phyloP scores from a whole-genome alignment of 1,140 invertebrate genomes.

The Penaeus japonicus region DNA sequence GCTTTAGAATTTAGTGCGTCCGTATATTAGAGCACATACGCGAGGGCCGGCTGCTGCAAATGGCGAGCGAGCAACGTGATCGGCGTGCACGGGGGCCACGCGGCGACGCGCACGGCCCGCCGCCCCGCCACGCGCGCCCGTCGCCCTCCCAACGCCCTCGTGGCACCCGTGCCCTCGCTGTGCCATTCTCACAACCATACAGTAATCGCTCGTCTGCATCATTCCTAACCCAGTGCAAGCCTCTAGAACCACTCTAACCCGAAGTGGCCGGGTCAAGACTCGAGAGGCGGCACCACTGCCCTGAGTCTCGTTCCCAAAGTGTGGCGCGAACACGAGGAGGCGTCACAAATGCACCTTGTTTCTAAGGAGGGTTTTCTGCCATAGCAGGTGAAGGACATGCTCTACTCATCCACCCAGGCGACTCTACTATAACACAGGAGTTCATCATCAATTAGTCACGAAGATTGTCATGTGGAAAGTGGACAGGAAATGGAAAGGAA shows the following conservation, averaged over 20 bases:
- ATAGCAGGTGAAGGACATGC: slow-evolving; percentile 13
- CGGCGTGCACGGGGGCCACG: slow-evolving; percentile 36
- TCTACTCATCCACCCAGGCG: not conserved
- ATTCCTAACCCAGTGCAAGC: not conserved
- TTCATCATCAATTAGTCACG: not conserved
- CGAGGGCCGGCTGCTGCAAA: slow-evolving; percentile 47
- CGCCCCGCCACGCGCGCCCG: not conserved
- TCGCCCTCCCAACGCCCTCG: not conserved
- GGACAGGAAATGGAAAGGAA: slow-evolving; percentile 7
- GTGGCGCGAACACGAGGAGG: slow-evolving; percentile 41
- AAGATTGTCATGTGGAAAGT: slow-evolving; percentile 22
- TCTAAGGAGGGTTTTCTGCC: slow-evolving; percentile 1
- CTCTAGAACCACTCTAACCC: no score
- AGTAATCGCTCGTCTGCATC: not conserved
- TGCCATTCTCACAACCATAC: not conserved
- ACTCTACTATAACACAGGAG: not conserved
- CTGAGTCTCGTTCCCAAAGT: slow-evolving; percentile 42
- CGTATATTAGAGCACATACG: slow-evolving; percentile 33
- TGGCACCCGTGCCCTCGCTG: no score
- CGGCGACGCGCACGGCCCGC: slow-evolving; percentile 41
- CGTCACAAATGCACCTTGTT: slow-evolving; percentile 35
- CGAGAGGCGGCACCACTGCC: slow-evolving; percentile 21
- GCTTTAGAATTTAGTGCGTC: slow-evolving; percentile 33
- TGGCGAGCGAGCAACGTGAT: slow-evolving; percentile 49
- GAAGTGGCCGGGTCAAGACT: no score